A percentile compares a stretch with the other conserved stretches of the same genome.
Evolutionary conservation across 2,113 vertebrate genomes (phyloP).

Genomic region (Aegotheles bennettii): DNA sequence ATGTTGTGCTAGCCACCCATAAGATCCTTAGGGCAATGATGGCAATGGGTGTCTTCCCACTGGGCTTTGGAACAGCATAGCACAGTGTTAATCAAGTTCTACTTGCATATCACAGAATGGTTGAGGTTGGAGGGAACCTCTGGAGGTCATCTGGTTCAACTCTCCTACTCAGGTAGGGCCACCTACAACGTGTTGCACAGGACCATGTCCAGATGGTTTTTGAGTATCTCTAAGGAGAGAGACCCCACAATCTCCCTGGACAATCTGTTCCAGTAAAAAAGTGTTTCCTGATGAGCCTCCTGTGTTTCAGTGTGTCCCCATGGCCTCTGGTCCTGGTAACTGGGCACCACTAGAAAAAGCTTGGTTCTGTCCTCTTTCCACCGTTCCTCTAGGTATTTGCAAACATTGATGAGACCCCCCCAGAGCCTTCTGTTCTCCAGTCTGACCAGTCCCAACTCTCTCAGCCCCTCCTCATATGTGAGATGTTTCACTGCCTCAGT

Average conservation of each 20-base stretch:
- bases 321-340: not conserved
- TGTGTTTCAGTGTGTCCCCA: not conserved
- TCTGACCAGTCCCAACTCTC: not conserved
- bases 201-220: not conserved
- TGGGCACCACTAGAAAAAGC: not conserved
- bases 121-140: not conserved
- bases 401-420: not conserved
- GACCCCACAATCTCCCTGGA: not conserved
- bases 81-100: not conserved
- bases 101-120: not conserved
- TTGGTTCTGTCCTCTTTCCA: not conserved
- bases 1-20: not conserved
- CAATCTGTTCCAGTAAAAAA: not conserved
- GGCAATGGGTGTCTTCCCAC: not conserved
- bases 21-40: not conserved
- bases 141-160: no score
- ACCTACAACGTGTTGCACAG: not conserved
- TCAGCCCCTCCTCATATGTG: not conserved
- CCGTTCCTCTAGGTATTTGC: not conserved
- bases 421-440: not conserved
- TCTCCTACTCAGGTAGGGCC: not conserved
- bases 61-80: not conserved
- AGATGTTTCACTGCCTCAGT: not conserved
- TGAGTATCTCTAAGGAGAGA: not conserved
- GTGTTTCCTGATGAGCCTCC: not conserved